Evolutionary conservation across 1,140 invertebrate species (phyloP), one percentile per base, ranked within the genome.

Genomic region (Aplysia californica): DNA sequence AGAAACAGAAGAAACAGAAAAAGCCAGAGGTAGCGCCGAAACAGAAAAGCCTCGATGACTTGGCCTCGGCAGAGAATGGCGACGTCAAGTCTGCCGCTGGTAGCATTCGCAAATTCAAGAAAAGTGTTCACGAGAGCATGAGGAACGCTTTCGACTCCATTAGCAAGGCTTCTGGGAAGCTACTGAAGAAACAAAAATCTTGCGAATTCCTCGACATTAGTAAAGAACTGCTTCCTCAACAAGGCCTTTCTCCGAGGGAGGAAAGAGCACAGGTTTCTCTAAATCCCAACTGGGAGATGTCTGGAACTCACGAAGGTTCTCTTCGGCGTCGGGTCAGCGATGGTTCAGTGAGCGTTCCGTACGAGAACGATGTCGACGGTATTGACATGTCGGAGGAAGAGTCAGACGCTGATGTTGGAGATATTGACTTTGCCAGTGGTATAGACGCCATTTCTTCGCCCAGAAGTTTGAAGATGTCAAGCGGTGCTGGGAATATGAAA

Each of bases 71-170:
- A 10, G 44, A 50, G 10, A 50, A 50, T 66, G 82, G 83, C 2
- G 78, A 80, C 33, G 76, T 73, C 55, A 87, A 86, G 68, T n/a
- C n/a, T n/a, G n/a, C n/a, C n/a, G 82, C 81, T 75, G 84, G 82
- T 55, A 87, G 82, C 75, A 83, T 86, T 61, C 78, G 83, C 35
- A 84, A 82, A 68, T 82, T 87, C 15, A 84, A 85, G 74, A 84
- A 85, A 58, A 82, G 80, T 41, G 80, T 87, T 55, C 84, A 84
- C 71, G 82, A 85, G 72, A 78, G 81, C 78, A 80, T 87, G 29
- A 79, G 66, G 55, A 86, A 83, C 81, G 83, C 82, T 10, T 87
- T 87, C 79, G 86, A 83, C 3, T 87, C 86, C n/a, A 83, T 86
- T 66, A 87, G 83, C 75, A 83, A 80, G 75, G 83, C 84, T 15